A percentile compares a stretch with the other conserved stretches of the same genome.
phyloP scores from a whole-genome alignment of 2,797 vertebrate species.

The Megaceryle alcyon region DNA sequence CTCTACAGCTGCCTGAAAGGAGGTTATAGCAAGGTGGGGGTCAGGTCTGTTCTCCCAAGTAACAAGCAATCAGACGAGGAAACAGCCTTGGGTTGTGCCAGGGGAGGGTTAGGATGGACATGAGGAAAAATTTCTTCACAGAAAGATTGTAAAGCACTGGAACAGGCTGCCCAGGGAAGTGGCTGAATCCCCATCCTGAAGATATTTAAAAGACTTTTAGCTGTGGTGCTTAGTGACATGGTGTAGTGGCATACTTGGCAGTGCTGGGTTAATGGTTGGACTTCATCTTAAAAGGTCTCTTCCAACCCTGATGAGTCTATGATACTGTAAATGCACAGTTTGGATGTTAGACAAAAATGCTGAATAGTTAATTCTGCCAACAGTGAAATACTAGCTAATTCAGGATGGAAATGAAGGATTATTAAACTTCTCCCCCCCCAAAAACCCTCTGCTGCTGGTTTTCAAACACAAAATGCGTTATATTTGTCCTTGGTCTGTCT shows the following conservation, averaged over 20 bases:
- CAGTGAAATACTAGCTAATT: background rate
- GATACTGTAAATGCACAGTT: background rate
- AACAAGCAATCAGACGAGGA: too few species aligned
- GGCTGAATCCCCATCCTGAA: too few species aligned
- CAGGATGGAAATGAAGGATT: background rate
- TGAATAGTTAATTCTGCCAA: background rate
- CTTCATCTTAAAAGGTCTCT: background rate
- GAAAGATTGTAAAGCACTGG: too few species aligned
- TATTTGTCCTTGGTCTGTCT: background rate
- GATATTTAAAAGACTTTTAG: background rate
- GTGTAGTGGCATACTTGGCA: background rate
- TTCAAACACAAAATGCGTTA: background rate
- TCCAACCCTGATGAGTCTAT: background rate
- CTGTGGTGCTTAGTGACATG: background rate
- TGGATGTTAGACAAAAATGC: background rate
- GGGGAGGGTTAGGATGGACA: too few species aligned
- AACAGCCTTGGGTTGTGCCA: too few species aligned
- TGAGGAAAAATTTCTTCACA: too few species aligned
- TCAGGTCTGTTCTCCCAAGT: too few species aligned
- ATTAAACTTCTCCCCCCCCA: background rate
- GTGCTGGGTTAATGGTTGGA: background rate
- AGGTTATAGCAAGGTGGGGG: too few species aligned
- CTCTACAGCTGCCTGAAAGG: too few species aligned
- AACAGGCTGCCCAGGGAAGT: too few species aligned
- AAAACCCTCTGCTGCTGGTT: background rate